Conservation (phyloP, 2,888 invertebrate genomes). For the Aleiodes leptofemur region DNA sequence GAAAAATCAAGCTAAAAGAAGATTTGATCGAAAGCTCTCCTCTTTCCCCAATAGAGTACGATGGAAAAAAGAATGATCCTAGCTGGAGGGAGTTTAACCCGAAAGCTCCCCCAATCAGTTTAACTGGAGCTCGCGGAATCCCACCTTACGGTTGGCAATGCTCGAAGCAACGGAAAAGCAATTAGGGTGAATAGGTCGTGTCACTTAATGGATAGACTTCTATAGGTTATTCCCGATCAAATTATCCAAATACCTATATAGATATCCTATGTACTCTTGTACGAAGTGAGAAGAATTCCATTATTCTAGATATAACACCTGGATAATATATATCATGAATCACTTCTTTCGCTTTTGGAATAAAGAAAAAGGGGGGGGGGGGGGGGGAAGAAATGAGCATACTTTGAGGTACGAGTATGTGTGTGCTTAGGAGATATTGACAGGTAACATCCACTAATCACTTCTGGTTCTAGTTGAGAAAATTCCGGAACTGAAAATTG, state of each 20-base stretch:
- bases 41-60: no score
- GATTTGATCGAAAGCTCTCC: no score
- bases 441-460: slow-evolving; percentile 59
- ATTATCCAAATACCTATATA: neutral
- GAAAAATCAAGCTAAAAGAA: no score
- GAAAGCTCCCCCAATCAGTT: slow-evolving; percentile 38
- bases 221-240: neutral
- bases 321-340: no score
- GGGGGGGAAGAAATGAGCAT: slow-evolving; percentile 1
- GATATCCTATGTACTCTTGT: neutral
- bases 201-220: slow-evolving; percentile 38
- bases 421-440: slow-evolving; percentile 54
- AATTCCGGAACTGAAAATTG: slow-evolving; percentile 61
- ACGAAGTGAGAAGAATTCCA: neutral
- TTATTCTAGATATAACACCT: no score
- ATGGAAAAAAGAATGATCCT: neutral
- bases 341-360: neutral
- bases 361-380: slow-evolving; percentile 28
- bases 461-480: slow-evolving; percentile 53
- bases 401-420: slow-evolving; percentile 8
- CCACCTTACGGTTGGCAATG: slow-evolving; percentile 36
- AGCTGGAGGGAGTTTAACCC: slow-evolving; percentile 29
- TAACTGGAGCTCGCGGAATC: slow-evolving; percentile 40
- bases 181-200: slow-evolving; percentile 48
- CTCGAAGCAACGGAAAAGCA: slow-evolving; percentile 45